These are phyloP conservation scores for Cydia splendana DNA, from an alignment of 1,140 invertebrate species.

Conservation along the genomic window DNA sequence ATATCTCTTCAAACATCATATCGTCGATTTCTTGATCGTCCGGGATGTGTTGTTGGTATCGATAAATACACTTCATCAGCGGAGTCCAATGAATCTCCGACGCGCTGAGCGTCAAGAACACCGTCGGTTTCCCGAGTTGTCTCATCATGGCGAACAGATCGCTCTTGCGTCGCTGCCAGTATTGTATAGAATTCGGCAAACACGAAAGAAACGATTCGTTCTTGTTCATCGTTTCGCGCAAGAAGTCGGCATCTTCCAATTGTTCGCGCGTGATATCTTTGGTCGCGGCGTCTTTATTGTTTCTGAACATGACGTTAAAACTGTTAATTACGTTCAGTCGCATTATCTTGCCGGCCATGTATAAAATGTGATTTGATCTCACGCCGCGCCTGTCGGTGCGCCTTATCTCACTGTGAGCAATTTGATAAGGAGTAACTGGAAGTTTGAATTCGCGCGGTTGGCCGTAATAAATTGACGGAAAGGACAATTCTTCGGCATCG, in stretches of 20 bases:
- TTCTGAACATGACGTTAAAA: slow-evolving; percentile 49
- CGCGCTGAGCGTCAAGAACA: slow-evolving; percentile 53
- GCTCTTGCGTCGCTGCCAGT: slow-evolving; percentile 55
- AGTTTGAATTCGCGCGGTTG: slow-evolving; percentile 43
- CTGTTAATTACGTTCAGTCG: slow-evolving; percentile 47
- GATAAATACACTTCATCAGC: slow-evolving; percentile 51
- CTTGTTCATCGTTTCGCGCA: slow-evolving; percentile 46
- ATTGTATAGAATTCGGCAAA: slow-evolving; percentile 54
- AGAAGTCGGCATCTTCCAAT: slow-evolving; percentile 48
- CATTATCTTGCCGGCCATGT: slow-evolving; percentile 53
- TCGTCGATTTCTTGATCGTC: no score
- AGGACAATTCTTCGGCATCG: slow-evolving; percentile 54
- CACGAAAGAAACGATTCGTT: slow-evolving; percentile 52
- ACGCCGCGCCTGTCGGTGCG: slow-evolving; percentile 51
- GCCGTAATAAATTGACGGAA: slow-evolving; percentile 55
- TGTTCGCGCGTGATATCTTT: slow-evolving; percentile 47
- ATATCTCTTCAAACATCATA: no score
- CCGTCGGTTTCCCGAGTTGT: slow-evolving; percentile 57
- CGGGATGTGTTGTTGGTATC: slow-evolving; percentile 48
- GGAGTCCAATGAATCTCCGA: slow-evolving; percentile 51
- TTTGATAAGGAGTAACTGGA: slow-evolving; percentile 48
- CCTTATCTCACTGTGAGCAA: slow-evolving; percentile 51
- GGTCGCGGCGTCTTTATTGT: slow-evolving; percentile 42
- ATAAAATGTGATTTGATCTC: slow-evolving; percentile 54
- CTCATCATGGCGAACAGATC: slow-evolving; percentile 55